Percentiles rank a stretch among this genome's conserved stretches.
Conservation (phyloP, 2,113 vertebrate species). For the Lampris megalopsis region DNA sequence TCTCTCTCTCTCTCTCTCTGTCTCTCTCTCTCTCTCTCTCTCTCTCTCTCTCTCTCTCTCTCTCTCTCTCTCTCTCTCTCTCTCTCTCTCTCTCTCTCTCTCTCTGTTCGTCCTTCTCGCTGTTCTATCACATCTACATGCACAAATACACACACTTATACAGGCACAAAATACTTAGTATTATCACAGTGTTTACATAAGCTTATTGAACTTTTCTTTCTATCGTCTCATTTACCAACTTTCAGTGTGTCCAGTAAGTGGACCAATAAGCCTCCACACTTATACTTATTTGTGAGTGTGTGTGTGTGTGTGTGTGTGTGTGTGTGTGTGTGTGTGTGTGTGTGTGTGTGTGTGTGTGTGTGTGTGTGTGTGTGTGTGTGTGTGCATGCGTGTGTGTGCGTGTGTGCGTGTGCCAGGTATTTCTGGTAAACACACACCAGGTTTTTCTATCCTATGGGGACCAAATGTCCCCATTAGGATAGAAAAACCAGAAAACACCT, state of each 20-base stretch:
- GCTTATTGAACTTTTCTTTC: slow-evolving; percentile 53
- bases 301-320: slow-evolving; percentile 18
- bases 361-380: slow-evolving; percentile 1
- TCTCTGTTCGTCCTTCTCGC: neutral
- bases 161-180: neutral
- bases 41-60: neutral
- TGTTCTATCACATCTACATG: neutral
- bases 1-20: neutral
- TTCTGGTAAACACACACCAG: no score
- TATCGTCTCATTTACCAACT: slow-evolving; percentile 50
- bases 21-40: no score
- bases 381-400: neutral
- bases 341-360: neutral
- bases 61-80: neutral
- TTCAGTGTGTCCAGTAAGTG: slow-evolving; percentile 26
- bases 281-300: slow-evolving; percentile 31
- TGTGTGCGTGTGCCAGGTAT: neutral
- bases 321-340: slow-evolving; percentile 6
- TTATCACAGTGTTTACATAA: slow-evolving; percentile 51
- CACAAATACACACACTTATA: slow-evolving; percentile 21
- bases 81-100: no score
- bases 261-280: slow-evolving; percentile 42
- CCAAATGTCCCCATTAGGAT: no score
- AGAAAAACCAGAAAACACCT: no score
- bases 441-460: no score